A percentile compares a stretch with the other conserved stretches of the same genome.
Conservation (phyloP, 2,113 vertebrate species). For the Calyptommatus sinebrachiatus region DNA sequence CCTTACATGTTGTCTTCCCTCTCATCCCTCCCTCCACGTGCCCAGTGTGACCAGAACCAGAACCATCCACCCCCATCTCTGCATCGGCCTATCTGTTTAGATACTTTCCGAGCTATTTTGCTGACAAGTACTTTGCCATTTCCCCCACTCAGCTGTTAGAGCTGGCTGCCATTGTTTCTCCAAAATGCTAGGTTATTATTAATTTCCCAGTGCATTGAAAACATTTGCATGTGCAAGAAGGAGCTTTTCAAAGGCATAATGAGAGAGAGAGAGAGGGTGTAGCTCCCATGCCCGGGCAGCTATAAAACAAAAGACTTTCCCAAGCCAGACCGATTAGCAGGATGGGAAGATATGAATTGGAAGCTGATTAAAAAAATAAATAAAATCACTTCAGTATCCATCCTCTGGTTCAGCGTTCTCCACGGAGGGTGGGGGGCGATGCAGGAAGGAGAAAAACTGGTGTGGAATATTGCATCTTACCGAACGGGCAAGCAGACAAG, state of each 20-base stretch:
- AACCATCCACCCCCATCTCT: not conserved
- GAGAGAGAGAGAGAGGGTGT: not conserved
- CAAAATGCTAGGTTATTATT: constrained; percentile 23
- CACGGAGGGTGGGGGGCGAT: not conserved
- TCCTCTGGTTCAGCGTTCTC: constrained; percentile 10
- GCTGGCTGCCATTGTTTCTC: constrained; percentile 20
- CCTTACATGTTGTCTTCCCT: no score
- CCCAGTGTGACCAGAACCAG: no score
- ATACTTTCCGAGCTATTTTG: not conserved
- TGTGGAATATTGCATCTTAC: no score
- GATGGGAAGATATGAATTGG: constrained; percentile 17
- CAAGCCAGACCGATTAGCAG: not conserved
- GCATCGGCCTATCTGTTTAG: not conserved
- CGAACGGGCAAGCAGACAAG: no score
- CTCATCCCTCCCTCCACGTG: not conserved
- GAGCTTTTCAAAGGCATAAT: constrained; percentile 29
- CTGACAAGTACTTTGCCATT: constrained; percentile 2
- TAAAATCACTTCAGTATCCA: not conserved
- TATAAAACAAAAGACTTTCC: constrained; percentile 14
- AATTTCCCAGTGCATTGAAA: constrained; percentile 23
- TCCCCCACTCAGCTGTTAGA: constrained; percentile 22
- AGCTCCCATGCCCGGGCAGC: not conserved
- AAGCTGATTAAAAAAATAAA: constrained; percentile 18
- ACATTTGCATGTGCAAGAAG: constrained; percentile 25
- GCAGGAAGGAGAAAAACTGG: no score